Conservation (phyloP, 2,888 invertebrate species). For the Ornithoptera priamus region DNA sequence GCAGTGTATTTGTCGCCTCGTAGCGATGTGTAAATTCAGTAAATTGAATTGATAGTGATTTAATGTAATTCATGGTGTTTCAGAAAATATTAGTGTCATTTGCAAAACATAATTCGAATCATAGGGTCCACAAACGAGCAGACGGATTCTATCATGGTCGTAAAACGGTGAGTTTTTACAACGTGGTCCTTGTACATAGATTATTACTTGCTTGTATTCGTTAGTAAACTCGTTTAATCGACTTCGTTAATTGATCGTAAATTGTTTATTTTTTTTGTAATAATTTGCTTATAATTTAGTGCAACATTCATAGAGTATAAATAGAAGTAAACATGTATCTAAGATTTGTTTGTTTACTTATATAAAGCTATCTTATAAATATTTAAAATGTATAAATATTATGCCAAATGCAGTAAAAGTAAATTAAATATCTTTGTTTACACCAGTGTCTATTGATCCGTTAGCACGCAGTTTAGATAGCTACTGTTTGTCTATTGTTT, state of each 20-base stretch:
- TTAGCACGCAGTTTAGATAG: conserved; percentile 9
- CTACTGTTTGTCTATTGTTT: conserved; percentile 23
- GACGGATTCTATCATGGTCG: conserved; percentile 81
- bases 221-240: conserved; percentile 5
- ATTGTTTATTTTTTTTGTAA: conserved; percentile 2
- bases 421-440: conserved; percentile 27
- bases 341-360: conserved; percentile 30
- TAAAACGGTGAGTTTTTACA: conserved; percentile 73
- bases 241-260: conserved; percentile 4
- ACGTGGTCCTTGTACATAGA: conserved; percentile 34
- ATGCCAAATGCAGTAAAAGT: background rate
- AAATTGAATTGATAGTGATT: conserved; percentile 73
- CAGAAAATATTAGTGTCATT: conserved; percentile 67
- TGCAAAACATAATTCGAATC: conserved; percentile 73
- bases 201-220: conserved; percentile 8
- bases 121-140: conserved; percentile 79
- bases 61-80: conserved; percentile 76
- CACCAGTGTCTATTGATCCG: conserved; percentile 20
- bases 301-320: background rate
- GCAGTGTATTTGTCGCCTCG: conserved; percentile 70
- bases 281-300: background rate
- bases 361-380: conserved; percentile 1
- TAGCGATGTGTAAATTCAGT: conserved; percentile 75
- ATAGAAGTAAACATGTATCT: background rate
- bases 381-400: background rate